Base-by-base conservation (phyloP, 1,140 invertebrate genomes). In the Popillia japonica region DNA sequence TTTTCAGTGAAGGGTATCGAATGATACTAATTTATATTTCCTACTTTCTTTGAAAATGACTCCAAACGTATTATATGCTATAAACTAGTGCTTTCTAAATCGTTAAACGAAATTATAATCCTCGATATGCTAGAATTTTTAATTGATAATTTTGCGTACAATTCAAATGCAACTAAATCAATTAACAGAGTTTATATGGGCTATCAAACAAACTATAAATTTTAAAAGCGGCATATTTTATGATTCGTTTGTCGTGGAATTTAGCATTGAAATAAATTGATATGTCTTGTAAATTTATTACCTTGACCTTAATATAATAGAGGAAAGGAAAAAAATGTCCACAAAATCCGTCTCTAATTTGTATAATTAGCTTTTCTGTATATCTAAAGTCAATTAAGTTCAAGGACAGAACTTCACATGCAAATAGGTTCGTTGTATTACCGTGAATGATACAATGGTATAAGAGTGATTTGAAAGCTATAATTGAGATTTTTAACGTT, bases 261-360 rank as follows among this genome's bases (percentile, higher is more conserved):
- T 55, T 55, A 55, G 48, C 11, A 55, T 55, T 55, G 48, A 55
- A 55, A 6, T 6, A 17, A 55, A 55, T 55, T 55, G 17, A 55
- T 48, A 14, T 10, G 11, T 55, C 17, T 55, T 17, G 14, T 55
- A 55, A 55, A 55, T 55, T 55, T 55, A 55, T 55, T n/a, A 17
- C 14, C 48, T 55, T 55, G 48, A 55, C 48, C 48, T 55, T 55
- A 55, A 55, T 55, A 34, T 34, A 34, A 34, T 34, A 34, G 27
- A 55, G 48, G 14, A 55, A 55, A 10, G 14, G 9, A 55, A 55
- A 55, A 55, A 55, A 55, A 55, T n/a, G 48, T 55, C 48, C 14
- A 55, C 48, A n/a, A 55, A 55, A 55, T 55, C 48, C 48, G 48
- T 55, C 48, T 55, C 48, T 17, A 55, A 55, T 55, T 55, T 17